Evolutionary conservation across 2,888 invertebrate species (phyloP).

Genomic region (Leptinotarsa rubiginosa): DNA sequence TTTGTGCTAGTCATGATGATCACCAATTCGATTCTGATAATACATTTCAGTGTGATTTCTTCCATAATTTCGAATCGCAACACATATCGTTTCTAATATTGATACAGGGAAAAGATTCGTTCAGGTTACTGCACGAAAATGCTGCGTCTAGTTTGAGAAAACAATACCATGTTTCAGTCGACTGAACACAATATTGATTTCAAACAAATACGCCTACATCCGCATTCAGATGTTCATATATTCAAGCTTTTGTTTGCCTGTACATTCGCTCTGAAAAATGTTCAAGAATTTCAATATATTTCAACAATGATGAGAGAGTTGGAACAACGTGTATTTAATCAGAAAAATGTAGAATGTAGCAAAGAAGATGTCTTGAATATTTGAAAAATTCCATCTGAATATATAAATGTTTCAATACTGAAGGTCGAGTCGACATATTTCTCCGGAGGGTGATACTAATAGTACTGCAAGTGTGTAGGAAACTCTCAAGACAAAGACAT

Average conservation of each 20-base stretch:
- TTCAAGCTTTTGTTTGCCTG: conserved; percentile 10
- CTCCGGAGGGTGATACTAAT: no score
- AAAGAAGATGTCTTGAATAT: neutral
- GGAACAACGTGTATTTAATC: neutral
- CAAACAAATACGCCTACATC: conserved; percentile 18
- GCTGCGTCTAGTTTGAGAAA: conserved; percentile 16
- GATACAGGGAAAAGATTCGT: neutral
- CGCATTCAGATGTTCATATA: conserved; percentile 20
- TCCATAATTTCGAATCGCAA: neutral
- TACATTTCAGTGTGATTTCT: neutral
- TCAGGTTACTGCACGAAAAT: neutral
- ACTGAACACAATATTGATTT: conserved; percentile 19
- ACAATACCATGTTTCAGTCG: conserved; percentile 15
- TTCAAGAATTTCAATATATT: conserved; percentile 10
- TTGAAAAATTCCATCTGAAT: neutral
- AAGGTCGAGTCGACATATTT: no score
- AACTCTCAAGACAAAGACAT: no score
- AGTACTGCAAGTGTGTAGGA: no score
- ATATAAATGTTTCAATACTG: no score
- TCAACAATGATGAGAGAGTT: neutral
- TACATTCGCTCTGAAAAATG: conserved; percentile 1
- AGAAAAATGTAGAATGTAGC: neutral
- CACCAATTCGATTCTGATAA: neutral
- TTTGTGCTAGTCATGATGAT: neutral
- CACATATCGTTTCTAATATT: neutral